Conservation (phyloP, 2,888 invertebrate species). For the Philonicus albiceps region DNA sequence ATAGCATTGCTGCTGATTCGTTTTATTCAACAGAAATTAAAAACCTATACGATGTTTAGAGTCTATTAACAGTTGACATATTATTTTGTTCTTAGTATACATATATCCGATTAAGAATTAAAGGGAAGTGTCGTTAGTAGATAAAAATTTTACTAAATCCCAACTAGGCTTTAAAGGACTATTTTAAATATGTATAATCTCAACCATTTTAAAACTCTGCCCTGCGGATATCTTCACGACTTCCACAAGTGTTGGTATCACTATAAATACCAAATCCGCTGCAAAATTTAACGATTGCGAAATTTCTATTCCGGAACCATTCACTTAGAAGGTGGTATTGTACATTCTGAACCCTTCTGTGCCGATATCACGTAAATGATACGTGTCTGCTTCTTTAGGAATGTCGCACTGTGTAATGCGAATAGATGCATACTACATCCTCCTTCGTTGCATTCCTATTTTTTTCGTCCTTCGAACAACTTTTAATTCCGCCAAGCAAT, state of each 20-base stretch:
- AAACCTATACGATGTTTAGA: no score
- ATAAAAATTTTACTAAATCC: background rate
- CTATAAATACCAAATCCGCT: background rate
- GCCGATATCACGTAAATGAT: background rate
- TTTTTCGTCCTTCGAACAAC: background rate
- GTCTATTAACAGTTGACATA: no score
- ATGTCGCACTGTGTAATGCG: background rate
- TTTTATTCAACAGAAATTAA: no score
- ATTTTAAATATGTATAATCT: background rate
- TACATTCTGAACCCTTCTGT: background rate
- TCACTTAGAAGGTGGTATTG: background rate
- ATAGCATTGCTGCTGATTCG: no score
- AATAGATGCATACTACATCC: background rate
- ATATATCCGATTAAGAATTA: no score
- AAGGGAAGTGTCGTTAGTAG: no score
- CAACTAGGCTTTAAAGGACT: background rate
- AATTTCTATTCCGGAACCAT: background rate
- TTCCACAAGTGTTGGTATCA: background rate
- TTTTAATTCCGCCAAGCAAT: background rate
- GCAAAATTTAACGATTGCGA: conserved; percentile 22
- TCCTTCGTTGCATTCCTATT: background rate
- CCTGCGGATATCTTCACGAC: background rate
- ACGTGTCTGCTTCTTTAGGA: background rate
- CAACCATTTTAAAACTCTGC: background rate
- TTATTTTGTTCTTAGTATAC: no score